phyloP scores from a whole-genome alignment of 1,140 invertebrate species.

The Mactra quadrangularis region DNA sequence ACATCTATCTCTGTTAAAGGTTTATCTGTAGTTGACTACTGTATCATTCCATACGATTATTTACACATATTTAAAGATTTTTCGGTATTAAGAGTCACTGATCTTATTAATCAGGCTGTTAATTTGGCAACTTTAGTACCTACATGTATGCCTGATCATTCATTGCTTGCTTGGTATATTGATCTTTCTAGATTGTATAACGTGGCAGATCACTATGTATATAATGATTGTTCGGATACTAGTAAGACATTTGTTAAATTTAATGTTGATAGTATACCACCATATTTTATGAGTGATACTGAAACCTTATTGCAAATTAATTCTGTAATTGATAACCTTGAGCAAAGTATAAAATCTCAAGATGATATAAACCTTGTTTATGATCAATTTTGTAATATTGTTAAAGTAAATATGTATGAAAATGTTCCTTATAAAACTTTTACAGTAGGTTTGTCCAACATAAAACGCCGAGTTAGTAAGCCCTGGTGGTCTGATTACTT shows the following conservation, averaged over 20 bases:
- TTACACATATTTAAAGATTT: slow-evolving; percentile 1
- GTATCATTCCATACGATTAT: slow-evolving; percentile 9
- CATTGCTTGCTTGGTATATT: too few relatives aligned
- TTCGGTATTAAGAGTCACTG: slow-evolving; percentile 2
- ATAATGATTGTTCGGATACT: background rate
- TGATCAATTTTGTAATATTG: slow-evolving; percentile 12
- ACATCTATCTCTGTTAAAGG: slow-evolving; percentile 44
- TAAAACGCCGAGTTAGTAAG: slow-evolving; percentile 28
- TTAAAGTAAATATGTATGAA: slow-evolving; percentile 15
- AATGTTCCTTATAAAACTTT: slow-evolving; percentile 14
- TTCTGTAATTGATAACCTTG: slow-evolving; percentile 25
- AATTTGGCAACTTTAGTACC: background rate
- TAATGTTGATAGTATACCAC: slow-evolving; percentile 31
- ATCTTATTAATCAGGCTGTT: slow-evolving; percentile 19
- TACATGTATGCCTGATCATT: too few relatives aligned
- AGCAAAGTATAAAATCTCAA: slow-evolving; percentile 14
- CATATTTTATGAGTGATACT: slow-evolving; percentile 16
- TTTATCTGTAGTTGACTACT: slow-evolving; percentile 45
- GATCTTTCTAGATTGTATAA: background rate
- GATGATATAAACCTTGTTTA: slow-evolving; percentile 16
- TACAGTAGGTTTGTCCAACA: slow-evolving; percentile 18
- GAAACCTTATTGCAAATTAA: slow-evolving; percentile 8
- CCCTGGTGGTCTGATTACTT: slow-evolving; percentile 50
- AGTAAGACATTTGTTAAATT: slow-evolving; percentile 19
- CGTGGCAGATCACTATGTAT: background rate